Conservation (phyloP, 2,797 vertebrate species). For the Pangasius larnaudii region DNA sequence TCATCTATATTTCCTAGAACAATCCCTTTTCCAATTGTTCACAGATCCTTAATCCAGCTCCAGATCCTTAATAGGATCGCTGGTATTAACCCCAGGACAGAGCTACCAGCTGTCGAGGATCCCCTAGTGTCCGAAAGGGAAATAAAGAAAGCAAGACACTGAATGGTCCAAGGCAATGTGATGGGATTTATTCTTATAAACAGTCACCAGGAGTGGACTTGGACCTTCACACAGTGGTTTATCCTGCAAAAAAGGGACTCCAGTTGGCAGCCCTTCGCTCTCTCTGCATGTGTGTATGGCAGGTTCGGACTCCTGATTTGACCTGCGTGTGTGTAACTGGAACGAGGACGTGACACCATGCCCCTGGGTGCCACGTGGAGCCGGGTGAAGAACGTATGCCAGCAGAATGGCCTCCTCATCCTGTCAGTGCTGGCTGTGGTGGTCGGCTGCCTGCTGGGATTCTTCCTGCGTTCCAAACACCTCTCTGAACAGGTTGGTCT, state of each 20-base stretch:
- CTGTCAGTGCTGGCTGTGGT: constrained; percentile 94
- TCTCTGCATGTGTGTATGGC: neutral
- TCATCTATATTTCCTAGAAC: constrained; percentile 55
- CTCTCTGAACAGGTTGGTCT: constrained; percentile 93
- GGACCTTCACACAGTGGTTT: constrained; percentile 53
- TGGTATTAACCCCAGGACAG: constrained; percentile 80
- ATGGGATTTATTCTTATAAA: constrained; percentile 65
- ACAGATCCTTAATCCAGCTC: constrained; percentile 92
- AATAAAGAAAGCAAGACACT: constrained; percentile 54
- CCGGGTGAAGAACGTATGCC: constrained; percentile 89
- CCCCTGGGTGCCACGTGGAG: constrained; percentile 83
- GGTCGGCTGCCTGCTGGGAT: constrained; percentile 93
- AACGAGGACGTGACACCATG: constrained; percentile 78
- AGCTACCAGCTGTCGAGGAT: constrained; percentile 79
- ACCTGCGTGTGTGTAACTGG: constrained; percentile 74
- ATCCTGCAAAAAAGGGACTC: constrained; percentile 51
- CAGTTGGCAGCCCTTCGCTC: neutral
- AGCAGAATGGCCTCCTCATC: constrained; percentile 94
- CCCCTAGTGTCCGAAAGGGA: constrained; percentile 68
- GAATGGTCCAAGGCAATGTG: constrained; percentile 46
- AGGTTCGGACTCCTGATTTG: constrained; percentile 31
- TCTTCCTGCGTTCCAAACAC: constrained; percentile 90
- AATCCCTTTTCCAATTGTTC: constrained; percentile 86
- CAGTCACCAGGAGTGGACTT: constrained; percentile 50
- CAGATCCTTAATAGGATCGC: constrained; percentile 81